Conservation (phyloP, 2,888 invertebrate species). For the Phyto melanocephala region DNA sequence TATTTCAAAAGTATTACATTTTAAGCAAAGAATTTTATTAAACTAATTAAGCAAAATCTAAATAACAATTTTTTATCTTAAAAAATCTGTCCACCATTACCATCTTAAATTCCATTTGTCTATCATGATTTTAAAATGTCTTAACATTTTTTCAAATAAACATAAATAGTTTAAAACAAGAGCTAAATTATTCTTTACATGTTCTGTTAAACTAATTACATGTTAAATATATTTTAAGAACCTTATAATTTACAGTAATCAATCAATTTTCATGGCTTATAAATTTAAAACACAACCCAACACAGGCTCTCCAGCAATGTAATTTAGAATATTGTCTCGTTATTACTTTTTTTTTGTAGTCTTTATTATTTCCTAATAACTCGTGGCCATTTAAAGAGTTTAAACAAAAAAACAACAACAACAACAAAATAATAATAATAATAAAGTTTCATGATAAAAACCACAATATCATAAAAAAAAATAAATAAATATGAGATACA, state of each 20-base stretch:
- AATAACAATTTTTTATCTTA: background rate
- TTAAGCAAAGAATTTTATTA: too few relatives aligned
- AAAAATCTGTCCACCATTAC: background rate
- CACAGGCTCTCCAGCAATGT: background rate
- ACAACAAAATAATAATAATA: constrained; percentile 17
- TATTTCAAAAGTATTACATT: too few relatives aligned
- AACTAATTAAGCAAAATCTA: too few relatives aligned
- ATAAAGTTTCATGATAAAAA: constrained; percentile 42
- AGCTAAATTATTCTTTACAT: constrained; percentile 29
- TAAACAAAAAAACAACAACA: background rate
- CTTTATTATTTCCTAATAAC: constrained; percentile 33
- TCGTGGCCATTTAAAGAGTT: constrained; percentile 42
- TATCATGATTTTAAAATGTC: background rate
- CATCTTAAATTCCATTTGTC: background rate
- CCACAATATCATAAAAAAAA: constrained; percentile 38
- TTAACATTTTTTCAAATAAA: too few relatives aligned
- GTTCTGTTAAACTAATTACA: constrained; percentile 55
- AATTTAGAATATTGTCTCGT: constrained; percentile 44
- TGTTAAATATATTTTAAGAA: constrained; percentile 50
- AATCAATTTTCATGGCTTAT: constrained; percentile 46
- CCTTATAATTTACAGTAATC: constrained; percentile 56
- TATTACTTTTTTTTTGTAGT: background rate
- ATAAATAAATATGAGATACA: background rate
- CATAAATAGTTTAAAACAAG: background rate
- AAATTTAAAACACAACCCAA: constrained; percentile 4